Evolutionary conservation across 2,888 invertebrate species (phyloP).

Genomic region (Cancer borealis): DNA sequence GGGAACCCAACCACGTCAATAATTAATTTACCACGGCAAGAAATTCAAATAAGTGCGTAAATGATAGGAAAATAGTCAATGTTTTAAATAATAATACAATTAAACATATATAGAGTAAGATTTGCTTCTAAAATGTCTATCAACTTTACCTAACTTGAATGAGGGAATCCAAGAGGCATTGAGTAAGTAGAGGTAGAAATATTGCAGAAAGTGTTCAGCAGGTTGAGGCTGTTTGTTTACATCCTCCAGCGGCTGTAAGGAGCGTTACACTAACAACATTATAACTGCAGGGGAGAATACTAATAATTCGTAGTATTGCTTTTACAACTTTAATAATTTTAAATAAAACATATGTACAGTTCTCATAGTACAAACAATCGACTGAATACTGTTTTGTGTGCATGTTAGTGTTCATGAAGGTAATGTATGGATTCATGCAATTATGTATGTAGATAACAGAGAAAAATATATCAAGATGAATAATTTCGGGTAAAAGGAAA

Average conservation of each 20-base stretch:
- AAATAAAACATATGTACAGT: too few relatives aligned
- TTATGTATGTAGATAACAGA: too few relatives aligned
- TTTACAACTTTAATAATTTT: too few relatives aligned
- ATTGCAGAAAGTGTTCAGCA: background rate
- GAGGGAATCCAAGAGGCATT: background rate
- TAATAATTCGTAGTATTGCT: background rate
- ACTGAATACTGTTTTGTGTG: too few relatives aligned
- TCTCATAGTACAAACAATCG: too few relatives aligned
- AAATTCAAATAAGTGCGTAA: background rate
- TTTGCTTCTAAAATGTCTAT: background rate
- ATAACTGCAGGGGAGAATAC: background rate
- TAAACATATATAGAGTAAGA: background rate
- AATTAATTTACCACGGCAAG: background rate
- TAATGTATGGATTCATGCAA: too few relatives aligned
- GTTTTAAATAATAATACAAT: background rate
- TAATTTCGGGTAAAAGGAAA: too few relatives aligned
- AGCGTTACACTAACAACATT: background rate
- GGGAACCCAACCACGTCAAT: background rate
- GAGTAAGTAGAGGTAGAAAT: slow-evolving; percentile 3
- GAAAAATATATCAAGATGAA: too few relatives aligned
- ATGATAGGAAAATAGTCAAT: background rate
- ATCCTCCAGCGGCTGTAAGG: slow-evolving; percentile 37
- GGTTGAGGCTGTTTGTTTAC: background rate
- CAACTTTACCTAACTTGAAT: background rate
- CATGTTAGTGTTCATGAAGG: too few relatives aligned